phyloP scores from a whole-genome alignment of 2,797 vertebrate genomes.

The Babyrousa celebensis region DNA sequence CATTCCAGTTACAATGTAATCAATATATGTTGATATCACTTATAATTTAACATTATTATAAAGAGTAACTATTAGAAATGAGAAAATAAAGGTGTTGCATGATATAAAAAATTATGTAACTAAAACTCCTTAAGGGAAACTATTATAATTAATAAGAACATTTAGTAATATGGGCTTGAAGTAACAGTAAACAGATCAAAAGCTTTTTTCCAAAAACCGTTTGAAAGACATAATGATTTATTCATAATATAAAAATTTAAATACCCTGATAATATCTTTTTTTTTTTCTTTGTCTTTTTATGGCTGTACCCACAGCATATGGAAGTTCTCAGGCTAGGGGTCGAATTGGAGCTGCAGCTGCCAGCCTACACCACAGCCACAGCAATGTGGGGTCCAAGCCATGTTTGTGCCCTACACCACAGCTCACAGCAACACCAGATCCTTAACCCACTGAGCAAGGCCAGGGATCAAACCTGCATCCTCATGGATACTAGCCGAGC shows the following conservation, averaged over 20 bases:
- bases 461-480: no score
- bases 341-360: no score
- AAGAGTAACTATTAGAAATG: neutral
- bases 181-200: neutral
- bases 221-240: constrained; percentile 19
- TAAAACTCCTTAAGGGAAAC: neutral
- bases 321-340: no score
- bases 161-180: constrained; percentile 9
- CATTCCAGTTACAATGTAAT: neutral
- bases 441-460: no score
- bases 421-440: no score
- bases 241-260: neutral
- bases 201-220: neutral
- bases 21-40: neutral
- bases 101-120: neutral
- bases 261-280: neutral
- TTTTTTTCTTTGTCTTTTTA: no score
- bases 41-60: neutral
- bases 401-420: no score
- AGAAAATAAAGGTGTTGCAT: neutral
- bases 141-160: neutral
- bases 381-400: no score
- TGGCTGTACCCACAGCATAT: no score
- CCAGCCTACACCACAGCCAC: no score
- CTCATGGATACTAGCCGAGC: no score